These are phyloP conservation scores for Netelia inedita DNA, from an alignment of 2,888 invertebrate species.

Conservation along the genomic window DNA sequence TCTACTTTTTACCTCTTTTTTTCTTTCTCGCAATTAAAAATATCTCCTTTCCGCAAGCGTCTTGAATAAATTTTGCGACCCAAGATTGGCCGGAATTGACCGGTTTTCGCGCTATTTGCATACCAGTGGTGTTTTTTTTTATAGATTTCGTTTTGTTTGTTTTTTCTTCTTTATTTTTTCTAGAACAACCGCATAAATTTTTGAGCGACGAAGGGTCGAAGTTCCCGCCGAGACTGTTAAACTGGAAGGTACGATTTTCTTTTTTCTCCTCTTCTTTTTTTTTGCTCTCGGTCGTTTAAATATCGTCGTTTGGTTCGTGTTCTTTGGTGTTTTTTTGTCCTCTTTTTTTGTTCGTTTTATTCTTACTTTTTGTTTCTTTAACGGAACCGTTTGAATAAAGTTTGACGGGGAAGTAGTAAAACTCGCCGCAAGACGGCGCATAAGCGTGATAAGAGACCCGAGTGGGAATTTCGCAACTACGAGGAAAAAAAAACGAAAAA, in stretches of 20 bases:
- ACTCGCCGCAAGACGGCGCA: constrained; percentile 16
- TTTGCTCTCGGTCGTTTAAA: background rate
- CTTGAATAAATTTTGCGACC: background rate
- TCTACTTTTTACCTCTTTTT: background rate
- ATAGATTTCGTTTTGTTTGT: background rate
- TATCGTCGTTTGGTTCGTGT: background rate
- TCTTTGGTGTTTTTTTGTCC: background rate
- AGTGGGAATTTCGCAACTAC: constrained; percentile 45
- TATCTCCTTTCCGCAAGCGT: background rate
- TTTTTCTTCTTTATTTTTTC: background rate
- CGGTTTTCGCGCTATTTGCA: background rate
- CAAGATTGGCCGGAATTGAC: too few relatives aligned
- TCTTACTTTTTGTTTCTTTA: background rate
- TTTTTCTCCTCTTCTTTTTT: background rate
- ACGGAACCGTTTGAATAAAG: constrained; percentile 14
- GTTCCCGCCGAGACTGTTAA: background rate
- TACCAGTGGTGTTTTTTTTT: background rate
- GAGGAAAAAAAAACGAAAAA: constrained; percentile 13
- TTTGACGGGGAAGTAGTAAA: constrained; percentile 8
- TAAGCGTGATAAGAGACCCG: constrained; percentile 49
- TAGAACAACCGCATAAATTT: background rate
- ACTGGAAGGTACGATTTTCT: background rate
- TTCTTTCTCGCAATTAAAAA: background rate
- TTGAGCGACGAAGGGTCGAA: background rate
- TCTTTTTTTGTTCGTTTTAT: background rate